Base-by-base conservation (phyloP, 1,140 invertebrate genomes). In the Drosophila truncata region DNA sequence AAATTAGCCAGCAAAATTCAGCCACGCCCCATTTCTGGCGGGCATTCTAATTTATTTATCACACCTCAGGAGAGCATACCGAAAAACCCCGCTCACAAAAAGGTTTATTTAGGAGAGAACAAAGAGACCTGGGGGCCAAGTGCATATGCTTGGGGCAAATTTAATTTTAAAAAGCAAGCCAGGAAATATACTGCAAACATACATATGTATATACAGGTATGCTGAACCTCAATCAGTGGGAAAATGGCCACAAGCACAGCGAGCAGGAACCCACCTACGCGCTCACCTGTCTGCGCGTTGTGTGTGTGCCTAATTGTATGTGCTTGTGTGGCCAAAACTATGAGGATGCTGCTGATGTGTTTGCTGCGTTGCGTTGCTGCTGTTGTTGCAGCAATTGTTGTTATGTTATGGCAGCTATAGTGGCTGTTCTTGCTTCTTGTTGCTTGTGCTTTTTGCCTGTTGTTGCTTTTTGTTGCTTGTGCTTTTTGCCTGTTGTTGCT, bases 141-240 rank as follows among this genome's bases (percentile, higher is more conserved):
- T 27, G 18, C 25, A 29, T 60, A 29, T 52, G 80, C 67, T 75
- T 63, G 49, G 27, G 66, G 73, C 44, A 75, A 90, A 90, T 88
- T 90, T 90, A 79, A 88, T 90, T 72, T 90, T 85, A 72, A 81
- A 88, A 85, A 77, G 65, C 63, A 79, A 85, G 64, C 59, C 60
- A 63, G 73, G 66, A 80, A 73, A 52, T 74, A 49, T 33, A 42
- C 41, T 70, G 42, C 41, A 31, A 27, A 37, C 8, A n/a, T 4
- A 1, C 2, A 8, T 31, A 7, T 13, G 9, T 50, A 18, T 33
- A 10, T 35, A 11, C 31, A 11, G 4, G 11, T 11, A 42, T 61
- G 67, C 39, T 71, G 60, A 71, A 73, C 67, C 80, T 83, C 77
- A 87, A 81, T 88, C 84, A 88, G 73, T 72, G 76, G 55, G 33